Conservation (phyloP, 2,888 invertebrate species). For the Elysia crispata region DNA sequence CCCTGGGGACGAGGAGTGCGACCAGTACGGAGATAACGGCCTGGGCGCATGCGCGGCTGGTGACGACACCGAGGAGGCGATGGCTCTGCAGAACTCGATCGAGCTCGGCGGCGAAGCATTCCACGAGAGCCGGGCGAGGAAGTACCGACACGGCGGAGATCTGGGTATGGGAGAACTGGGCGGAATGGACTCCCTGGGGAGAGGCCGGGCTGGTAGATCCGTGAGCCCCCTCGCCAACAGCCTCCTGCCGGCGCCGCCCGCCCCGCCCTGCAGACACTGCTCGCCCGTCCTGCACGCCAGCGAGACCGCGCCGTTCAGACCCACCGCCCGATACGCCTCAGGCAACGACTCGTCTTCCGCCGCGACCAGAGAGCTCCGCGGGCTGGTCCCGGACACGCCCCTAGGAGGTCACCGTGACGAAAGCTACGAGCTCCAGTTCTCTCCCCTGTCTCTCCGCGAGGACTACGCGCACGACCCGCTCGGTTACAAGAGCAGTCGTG, state of each 20-base stretch:
- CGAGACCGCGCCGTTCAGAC: slow-evolving; percentile 32
- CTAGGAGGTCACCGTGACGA: neutral
- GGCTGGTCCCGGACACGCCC: neutral
- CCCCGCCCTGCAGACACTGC: slow-evolving; percentile 27
- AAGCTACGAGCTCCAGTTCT: slow-evolving; percentile 11
- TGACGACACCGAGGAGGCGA: neutral
- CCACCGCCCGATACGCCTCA: neutral
- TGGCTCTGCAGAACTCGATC: slow-evolving; percentile 27
- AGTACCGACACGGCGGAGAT: neutral
- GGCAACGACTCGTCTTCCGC: neutral
- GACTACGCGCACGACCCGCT: neutral
- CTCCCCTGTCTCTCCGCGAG: neutral
- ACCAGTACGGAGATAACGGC: slow-evolving; percentile 17
- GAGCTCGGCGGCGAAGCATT: slow-evolving; percentile 11
- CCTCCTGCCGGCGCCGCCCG: neutral
- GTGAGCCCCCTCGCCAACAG: neutral
- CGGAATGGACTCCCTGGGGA: too few species aligned
- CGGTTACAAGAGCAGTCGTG: too few species aligned
- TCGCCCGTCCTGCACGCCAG: neutral
- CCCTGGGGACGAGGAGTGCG: neutral
- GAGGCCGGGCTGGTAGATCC: too few species aligned
- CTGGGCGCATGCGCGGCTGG: neutral
- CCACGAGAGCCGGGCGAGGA: neutral
- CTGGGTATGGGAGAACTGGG: neutral
- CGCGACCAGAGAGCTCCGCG: slow-evolving; percentile 28